phyloP scores from a whole-genome alignment of 2,888 invertebrate species.

The Sericinus montela region DNA sequence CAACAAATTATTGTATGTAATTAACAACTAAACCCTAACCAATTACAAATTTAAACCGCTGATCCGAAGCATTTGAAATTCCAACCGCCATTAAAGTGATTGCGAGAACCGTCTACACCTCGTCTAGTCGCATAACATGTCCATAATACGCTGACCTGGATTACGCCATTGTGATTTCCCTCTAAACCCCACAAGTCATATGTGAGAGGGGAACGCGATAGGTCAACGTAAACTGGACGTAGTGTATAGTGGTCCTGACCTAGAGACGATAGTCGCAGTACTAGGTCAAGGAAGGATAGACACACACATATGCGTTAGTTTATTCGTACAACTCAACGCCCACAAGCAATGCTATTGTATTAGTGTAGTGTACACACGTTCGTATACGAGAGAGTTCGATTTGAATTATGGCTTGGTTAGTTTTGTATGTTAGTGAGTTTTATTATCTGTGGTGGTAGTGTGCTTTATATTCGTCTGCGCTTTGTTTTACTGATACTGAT shows the following conservation, averaged over 20 bases:
- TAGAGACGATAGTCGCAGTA: conserved; percentile 69
- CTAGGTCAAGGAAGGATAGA: conserved; percentile 78
- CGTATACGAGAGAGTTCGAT: conserved; percentile 9
- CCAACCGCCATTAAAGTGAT: conserved; percentile 35
- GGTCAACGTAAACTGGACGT: conserved; percentile 44
- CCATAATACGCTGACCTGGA: conserved; percentile 42
- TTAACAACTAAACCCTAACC: conserved; percentile 40
- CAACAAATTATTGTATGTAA: conserved; percentile 27
- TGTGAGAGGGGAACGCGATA: conserved; percentile 25
- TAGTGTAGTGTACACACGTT: conserved; percentile 6
- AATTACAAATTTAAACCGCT: conserved; percentile 32
- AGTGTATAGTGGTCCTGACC: conserved; percentile 73
- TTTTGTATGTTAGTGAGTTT: not conserved
- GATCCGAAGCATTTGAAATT: conserved; percentile 31
- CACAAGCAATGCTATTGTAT: conserved; percentile 18
- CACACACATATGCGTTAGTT: conserved; percentile 53
- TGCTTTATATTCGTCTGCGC: not conserved
- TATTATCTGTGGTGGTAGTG: not conserved
- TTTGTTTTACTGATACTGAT: not conserved
- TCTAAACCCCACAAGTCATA: conserved; percentile 13
- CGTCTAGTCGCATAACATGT: conserved; percentile 59
- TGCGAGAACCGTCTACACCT: conserved; percentile 53
- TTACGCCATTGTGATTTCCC: conserved; percentile 40
- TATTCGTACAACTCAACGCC: conserved; percentile 15
- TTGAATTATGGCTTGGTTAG: not conserved